Percentiles rank a stretch among this genome's conserved stretches.
Evolutionary conservation across 2,888 invertebrate genomes (phyloP).

Genomic region (Lottia gigantea): DNA sequence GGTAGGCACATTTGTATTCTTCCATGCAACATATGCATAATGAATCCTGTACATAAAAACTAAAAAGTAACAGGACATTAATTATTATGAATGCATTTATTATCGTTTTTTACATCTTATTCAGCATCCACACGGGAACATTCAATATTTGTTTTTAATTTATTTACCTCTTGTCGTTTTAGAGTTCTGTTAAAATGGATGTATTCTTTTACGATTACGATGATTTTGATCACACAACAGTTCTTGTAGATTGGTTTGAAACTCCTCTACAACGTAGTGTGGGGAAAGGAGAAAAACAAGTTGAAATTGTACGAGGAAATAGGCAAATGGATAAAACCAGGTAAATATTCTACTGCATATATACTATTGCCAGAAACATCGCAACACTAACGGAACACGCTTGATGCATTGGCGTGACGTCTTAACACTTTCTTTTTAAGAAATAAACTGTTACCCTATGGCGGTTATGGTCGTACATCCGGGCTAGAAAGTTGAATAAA

Average conservation of each 20-base stretch:
- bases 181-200: slow-evolving; percentile 40
- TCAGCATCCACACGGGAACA: background rate
- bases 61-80: too few species aligned
- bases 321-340: slow-evolving; percentile 34
- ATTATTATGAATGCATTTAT: too few species aligned
- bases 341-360: slow-evolving; percentile 22
- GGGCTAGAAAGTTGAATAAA: too few species aligned
- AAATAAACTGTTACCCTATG: too few species aligned
- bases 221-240: slow-evolving; percentile 39
- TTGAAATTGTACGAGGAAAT: slow-evolving; percentile 28
- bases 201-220: slow-evolving; percentile 47
- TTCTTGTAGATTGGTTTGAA: slow-evolving; percentile 45
- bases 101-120: background rate
- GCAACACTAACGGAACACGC: too few species aligned
- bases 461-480: too few species aligned
- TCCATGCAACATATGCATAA: too few species aligned
- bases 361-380: too few species aligned
- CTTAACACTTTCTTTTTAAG: too few species aligned
- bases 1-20: slow-evolving; percentile 22
- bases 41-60: too few species aligned
- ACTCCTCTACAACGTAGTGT: slow-evolving; percentile 29
- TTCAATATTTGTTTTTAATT: background rate
- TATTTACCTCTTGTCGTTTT: background rate
- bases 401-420: too few species aligned
- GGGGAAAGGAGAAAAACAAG: slow-evolving; percentile 15